Evolutionary conservation across 2,797 vertebrate species (phyloP).

Genomic region (Hydrocynus forskahlii): DNA sequence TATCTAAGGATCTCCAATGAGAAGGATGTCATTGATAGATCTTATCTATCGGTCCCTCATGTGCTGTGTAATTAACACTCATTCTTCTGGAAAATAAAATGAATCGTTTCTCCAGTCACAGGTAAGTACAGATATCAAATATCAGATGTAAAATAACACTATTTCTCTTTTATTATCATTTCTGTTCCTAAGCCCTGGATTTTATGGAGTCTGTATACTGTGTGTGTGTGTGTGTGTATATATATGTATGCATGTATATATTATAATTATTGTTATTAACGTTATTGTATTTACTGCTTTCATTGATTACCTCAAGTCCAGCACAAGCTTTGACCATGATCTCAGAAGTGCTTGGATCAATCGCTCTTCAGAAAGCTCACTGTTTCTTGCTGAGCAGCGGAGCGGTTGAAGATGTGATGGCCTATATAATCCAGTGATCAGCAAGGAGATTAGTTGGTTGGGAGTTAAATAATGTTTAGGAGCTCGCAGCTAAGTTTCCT

Average conservation of each 20-base stretch:
- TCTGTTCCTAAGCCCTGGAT: neutral
- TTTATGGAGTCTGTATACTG: neutral
- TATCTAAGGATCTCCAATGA: neutral
- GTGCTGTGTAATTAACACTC: conserved; percentile 19
- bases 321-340: neutral
- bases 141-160: neutral
- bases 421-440: conserved; percentile 27
- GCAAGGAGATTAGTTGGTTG: conserved; percentile 10
- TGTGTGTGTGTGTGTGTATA: too few species aligned
- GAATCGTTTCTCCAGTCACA: neutral
- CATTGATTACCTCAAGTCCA: too few species aligned
- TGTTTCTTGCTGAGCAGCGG: neutral
- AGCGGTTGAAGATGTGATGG: neutral
- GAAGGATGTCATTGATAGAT: conserved; percentile 15
- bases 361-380: neutral
- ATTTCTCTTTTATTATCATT: neutral
- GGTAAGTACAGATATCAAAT: neutral
- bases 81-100: conserved; percentile 15
- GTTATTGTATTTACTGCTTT: neutral
- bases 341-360: neutral
- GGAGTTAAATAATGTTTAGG: conserved; percentile 3
- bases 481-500: conserved; percentile 12
- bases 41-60: neutral
- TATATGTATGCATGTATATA: too few species aligned
- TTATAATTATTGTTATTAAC: neutral